Base-by-base conservation (phyloP, 2,113 vertebrate genomes). In the Lepidothrix coronata region DNA sequence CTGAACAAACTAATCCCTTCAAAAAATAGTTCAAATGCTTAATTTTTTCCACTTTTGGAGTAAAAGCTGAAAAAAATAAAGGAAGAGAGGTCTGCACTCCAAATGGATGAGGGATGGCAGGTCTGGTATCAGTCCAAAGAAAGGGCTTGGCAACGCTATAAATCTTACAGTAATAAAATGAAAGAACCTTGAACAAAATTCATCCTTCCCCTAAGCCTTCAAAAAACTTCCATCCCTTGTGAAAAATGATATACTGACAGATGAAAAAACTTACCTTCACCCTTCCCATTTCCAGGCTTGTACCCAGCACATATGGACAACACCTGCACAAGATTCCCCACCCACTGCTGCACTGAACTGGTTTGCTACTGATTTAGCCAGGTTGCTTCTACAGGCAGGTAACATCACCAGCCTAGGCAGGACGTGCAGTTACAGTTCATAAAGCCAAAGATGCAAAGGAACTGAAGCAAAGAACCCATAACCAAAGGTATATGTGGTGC, bases 151-250 rank as follows among this genome's bases (percentile, higher is more conserved):
- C 85, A 88, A 74, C 41, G 67, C 78, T 81, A 80, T 96, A 93
- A 96, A 97, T 96, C 95, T 96, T 80, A 84, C 21, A 86, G 62
- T 49, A 95, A 94, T 77, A 95, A 95, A 96, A 93, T 1, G 20
- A 90, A 91, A 91, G 88, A 96, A 91, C 75, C 85, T 88, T 93
- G 76, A 95, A 78, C 48, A 94, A 78, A 94, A 86, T 89, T 90
- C 3, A 3, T 80, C 95, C 82, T 95, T 96, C 79, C 68, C 61
- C 18, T 71, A 95, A 96, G 75, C 83, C 88, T 93, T 95, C 80
- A 80, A 93, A 97, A 96, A 96, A 94, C 92, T 72, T 93, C 95
- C 92, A 90, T 24, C 79, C 68, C 79, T 90, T 84, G 55, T 93
- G 95, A 90, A 97, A 95, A 93, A 95, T 75, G 65, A 95, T 93